Evolutionary conservation across 2,888 invertebrate species (phyloP).

Genomic region (Mimumesa dahlbomi): DNA sequence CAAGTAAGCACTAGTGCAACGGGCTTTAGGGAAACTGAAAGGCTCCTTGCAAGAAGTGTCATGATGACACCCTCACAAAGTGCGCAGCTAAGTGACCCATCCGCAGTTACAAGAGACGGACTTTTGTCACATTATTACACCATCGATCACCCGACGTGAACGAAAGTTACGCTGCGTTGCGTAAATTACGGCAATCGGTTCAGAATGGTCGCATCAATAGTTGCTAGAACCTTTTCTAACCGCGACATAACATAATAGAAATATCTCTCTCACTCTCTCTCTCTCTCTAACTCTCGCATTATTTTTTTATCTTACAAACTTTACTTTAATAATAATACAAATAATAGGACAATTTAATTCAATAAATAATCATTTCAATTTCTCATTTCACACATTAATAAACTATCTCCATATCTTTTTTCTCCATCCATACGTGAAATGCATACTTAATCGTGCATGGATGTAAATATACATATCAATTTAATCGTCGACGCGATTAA

Average conservation of each 20-base stretch:
- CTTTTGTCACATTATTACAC: constrained; percentile 34
- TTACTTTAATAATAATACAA: too few relatives aligned
- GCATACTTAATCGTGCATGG: too few relatives aligned
- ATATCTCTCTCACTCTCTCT: too few relatives aligned
- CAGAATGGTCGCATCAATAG: background rate
- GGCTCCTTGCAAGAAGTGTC: constrained; percentile 29
- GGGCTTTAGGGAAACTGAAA: background rate
- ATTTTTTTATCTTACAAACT: too few relatives aligned
- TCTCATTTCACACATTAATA: too few relatives aligned
- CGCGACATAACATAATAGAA: background rate
- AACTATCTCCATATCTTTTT: too few relatives aligned
- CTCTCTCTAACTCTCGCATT: too few relatives aligned
- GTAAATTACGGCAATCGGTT: constrained; percentile 13
- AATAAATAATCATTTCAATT: too few relatives aligned
- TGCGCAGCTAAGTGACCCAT: constrained; percentile 10
- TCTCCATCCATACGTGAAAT: too few relatives aligned
- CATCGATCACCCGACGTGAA: constrained; percentile 5
- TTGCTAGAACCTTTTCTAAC: background rate
- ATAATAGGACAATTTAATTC: too few relatives aligned
- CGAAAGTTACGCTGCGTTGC: constrained; percentile 12
- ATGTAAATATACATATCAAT: too few relatives aligned
- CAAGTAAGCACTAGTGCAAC: constrained; percentile 9
- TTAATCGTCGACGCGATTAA: too few relatives aligned
- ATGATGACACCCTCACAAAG: constrained; percentile 23
- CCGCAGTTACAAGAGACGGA: background rate